These are phyloP conservation scores for Oryzias curvinotus DNA, from an alignment of 2,113 vertebrate species.

Conservation along the genomic window DNA sequence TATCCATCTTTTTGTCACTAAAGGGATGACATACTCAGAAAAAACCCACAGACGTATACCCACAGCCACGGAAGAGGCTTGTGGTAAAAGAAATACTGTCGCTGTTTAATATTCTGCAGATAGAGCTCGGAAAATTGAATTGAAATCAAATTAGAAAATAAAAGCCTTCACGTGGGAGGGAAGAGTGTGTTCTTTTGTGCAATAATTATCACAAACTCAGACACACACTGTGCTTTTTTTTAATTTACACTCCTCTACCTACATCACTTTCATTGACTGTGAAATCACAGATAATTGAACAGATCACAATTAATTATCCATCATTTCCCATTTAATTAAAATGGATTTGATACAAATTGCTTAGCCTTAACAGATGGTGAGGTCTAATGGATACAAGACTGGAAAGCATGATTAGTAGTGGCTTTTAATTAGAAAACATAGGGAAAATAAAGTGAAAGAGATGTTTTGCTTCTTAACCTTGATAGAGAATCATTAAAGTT, in stretches of 20 bases:
- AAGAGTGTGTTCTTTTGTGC: background rate
- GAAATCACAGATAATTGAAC: slow-evolving; percentile 32
- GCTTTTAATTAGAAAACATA: background rate
- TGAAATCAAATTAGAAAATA: slow-evolving; percentile 25
- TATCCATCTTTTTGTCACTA: slow-evolving; percentile 8
- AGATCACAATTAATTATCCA: slow-evolving; percentile 26
- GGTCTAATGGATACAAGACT: slow-evolving; percentile 3
- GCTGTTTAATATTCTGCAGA: slow-evolving; percentile 7
- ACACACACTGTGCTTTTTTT: slow-evolving; percentile 3
- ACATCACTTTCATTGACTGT: slow-evolving; percentile 31
- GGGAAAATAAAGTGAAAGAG: background rate
- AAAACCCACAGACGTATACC: slow-evolving; percentile 1
- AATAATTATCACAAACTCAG: slow-evolving; percentile 6
- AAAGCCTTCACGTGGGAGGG: slow-evolving; percentile 13
- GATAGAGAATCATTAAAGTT: no score
- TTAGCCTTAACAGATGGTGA: slow-evolving; percentile 8
- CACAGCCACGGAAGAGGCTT: slow-evolving; percentile 19
- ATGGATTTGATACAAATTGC: slow-evolving; percentile 12
- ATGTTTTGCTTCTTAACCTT: background rate
- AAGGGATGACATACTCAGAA: slow-evolving; percentile 3
- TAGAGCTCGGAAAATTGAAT: slow-evolving; percentile 21
- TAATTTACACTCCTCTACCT: slow-evolving; percentile 10
- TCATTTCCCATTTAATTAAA: slow-evolving; percentile 35
- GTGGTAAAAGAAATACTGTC: slow-evolving; percentile 11
- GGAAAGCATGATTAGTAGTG: background rate